These are phyloP conservation scores for Edolisoma coerulescens DNA, from an alignment of 2,113 vertebrate species.

Conservation along the genomic window DNA sequence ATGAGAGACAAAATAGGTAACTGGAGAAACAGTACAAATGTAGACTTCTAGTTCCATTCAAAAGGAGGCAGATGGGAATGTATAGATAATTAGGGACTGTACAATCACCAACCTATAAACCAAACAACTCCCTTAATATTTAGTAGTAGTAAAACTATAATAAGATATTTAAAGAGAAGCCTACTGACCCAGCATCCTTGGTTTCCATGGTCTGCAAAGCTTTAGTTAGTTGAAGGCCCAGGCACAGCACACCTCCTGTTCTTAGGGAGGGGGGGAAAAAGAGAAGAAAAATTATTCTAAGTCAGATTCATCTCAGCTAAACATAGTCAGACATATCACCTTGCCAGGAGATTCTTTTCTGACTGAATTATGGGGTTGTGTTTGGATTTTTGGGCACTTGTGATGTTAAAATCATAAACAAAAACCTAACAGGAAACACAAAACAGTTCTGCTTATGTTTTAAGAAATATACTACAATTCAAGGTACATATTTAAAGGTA, in stretches of 20 bases:
- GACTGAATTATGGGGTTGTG: neutral
- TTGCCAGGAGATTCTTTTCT: neutral
- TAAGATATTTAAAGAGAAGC: neutral
- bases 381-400: neutral
- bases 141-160: neutral
- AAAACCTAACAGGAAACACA: neutral
- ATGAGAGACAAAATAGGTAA: neutral
- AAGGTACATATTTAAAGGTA: neutral
- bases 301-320: neutral
- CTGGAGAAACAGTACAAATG: neutral
- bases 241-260: neutral
- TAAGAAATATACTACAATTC: neutral
- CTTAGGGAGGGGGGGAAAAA: accelerated
- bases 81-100: neutral
- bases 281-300: neutral
- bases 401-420: neutral
- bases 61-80: neutral
- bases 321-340: neutral
- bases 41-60: neutral
- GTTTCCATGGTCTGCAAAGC: neutral
- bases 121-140: neutral
- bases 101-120: neutral
- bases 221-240: neutral
- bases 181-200: neutral
- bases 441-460: neutral